Percentiles rank a stretch among this genome's conserved stretches.
These are phyloP conservation scores for Drosophila paracracens DNA, from an alignment of 2,888 invertebrate species.

Conservation along the genomic window DNA sequence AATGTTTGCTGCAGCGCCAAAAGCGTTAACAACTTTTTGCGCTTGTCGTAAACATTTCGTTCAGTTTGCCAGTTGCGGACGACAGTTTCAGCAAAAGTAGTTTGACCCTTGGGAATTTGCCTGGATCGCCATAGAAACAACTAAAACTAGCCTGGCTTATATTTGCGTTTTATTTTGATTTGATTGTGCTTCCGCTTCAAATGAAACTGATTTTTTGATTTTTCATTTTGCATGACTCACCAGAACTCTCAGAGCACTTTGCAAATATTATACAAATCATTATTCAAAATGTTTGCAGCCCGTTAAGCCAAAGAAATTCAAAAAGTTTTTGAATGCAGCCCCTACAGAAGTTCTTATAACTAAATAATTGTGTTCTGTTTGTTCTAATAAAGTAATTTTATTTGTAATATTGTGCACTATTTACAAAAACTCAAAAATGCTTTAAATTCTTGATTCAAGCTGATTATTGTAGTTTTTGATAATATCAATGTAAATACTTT, in stretches of 20 bases:
- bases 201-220: conserved; percentile 14
- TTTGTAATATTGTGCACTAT: not conserved
- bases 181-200: conserved; percentile 16
- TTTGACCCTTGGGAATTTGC: conserved; percentile 62
- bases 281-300: not conserved
- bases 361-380: not conserved
- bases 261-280: conserved; percentile 4
- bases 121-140: conserved; percentile 28
- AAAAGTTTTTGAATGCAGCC: not conserved
- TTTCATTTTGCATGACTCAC: not conserved
- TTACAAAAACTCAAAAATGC: not conserved
- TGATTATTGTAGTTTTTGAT: not conserved
- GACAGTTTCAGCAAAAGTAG: conserved; percentile 58
- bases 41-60: conserved; percentile 61
- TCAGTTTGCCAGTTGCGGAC: conserved; percentile 49
- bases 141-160: conserved; percentile 12
- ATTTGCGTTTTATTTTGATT: conserved; percentile 22
- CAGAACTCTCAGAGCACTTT: not conserved
- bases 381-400: not conserved
- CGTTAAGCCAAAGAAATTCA: not conserved
- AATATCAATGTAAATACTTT: not conserved
- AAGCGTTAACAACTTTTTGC: conserved; percentile 50
- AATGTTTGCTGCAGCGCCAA: conserved; percentile 37
- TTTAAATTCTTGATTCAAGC: not conserved
- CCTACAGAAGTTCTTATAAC: not conserved